Conservation (phyloP, 2,888 invertebrate species). For the Phyto melanocephala region DNA sequence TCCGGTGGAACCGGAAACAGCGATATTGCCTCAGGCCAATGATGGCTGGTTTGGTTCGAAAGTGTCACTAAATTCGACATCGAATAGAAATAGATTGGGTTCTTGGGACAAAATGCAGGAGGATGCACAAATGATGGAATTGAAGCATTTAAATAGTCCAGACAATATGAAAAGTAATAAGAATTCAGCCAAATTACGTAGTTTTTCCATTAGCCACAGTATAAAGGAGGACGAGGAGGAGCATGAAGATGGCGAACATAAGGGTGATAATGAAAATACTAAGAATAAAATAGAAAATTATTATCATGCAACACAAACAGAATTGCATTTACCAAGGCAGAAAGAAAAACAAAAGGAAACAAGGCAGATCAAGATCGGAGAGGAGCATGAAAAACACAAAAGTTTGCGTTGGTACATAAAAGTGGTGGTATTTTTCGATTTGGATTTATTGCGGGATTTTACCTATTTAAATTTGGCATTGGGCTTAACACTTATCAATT, state of each 20-base stretch:
- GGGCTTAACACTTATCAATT: conserved; percentile 85
- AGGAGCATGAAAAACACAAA: conserved; percentile 71
- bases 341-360: not conserved
- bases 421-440: conserved; percentile 84
- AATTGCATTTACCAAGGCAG: conserved; percentile 33
- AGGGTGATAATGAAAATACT: conserved; percentile 27
- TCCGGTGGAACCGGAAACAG: conserved; percentile 83
- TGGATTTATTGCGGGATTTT: conserved; percentile 84
- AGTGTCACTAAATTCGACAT: conserved; percentile 71
- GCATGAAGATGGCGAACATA: conserved; percentile 53
- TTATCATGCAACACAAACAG: not conserved
- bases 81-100: conserved; percentile 69
- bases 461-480: conserved; percentile 85
- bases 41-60: conserved; percentile 77
- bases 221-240: conserved; percentile 71
- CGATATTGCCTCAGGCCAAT: conserved; percentile 81
- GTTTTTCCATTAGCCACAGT: conserved; percentile 72
- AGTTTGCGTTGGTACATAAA: conserved; percentile 81
- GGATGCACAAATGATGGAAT: conserved; percentile 62
- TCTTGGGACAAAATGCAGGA: conserved; percentile 67
- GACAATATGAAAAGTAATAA: conserved; percentile 54
- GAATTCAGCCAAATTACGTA: conserved; percentile 66
- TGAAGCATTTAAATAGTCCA: conserved; percentile 71
- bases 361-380: conserved; percentile 66
- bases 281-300: conserved; percentile 24